These are phyloP conservation scores for Chrysaora quinquecirrha DNA, from an alignment of 30 jellyfish, hydroid and myxozoan genomes.

Conservation along the genomic window DNA sequence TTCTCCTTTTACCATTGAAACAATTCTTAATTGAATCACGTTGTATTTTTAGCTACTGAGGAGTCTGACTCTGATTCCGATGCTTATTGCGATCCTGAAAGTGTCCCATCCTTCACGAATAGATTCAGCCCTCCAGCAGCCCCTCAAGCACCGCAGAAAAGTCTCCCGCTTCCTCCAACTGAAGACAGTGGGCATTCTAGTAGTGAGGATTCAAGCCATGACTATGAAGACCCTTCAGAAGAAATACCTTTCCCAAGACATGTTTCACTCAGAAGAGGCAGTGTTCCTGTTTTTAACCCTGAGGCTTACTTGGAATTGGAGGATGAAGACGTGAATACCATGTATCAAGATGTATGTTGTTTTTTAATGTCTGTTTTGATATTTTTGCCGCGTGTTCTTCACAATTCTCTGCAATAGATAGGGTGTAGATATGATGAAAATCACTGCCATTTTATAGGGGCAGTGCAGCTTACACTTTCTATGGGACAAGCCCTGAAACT, in stretches of 20 bases:
- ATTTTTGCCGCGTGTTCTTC: no score
- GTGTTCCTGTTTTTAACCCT: constrained; percentile 60
- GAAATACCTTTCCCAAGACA: constrained; percentile 20
- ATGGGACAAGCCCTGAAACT: no score
- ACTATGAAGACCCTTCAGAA: constrained; percentile 61
- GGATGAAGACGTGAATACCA: constrained; percentile 31
- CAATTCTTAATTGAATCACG: no score
- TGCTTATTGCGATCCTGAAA: constrained; percentile 64
- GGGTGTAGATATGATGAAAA: no score
- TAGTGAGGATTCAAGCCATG: constrained; percentile 55
- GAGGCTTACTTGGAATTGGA: constrained; percentile 64
- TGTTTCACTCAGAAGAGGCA: constrained; percentile 56
- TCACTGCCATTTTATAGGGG: no score
- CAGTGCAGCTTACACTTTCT: no score
- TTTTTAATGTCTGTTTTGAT: no score
- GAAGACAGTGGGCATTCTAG: constrained; percentile 27
- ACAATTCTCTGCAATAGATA: no score
- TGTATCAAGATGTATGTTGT: constrained; percentile 59
- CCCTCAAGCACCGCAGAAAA: constrained; percentile 55
- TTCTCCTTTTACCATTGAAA: no score
- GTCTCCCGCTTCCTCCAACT: constrained; percentile 61
- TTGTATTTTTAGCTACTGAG: no score
- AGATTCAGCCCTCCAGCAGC: background rate
- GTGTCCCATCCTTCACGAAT: background rate
- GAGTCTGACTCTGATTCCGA: constrained; percentile 64